Conservation (phyloP, 2,797 vertebrate species). For the Steatocranus sp. region DNA sequence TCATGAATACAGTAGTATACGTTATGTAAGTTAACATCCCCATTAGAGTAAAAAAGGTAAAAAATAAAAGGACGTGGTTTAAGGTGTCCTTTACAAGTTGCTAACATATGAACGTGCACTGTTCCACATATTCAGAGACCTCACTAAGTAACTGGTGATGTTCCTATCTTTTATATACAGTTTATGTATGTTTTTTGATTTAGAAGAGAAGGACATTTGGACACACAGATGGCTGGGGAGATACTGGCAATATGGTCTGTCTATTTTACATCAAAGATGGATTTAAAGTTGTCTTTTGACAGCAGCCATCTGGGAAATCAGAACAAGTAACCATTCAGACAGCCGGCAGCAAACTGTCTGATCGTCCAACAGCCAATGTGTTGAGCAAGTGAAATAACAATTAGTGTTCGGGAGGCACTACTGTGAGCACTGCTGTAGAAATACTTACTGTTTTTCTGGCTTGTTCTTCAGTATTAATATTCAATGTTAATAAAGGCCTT, state of each 20-base stretch:
- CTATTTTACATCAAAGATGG: neutral
- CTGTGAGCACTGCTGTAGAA: neutral
- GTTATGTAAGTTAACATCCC: neutral
- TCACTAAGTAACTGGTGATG: neutral
- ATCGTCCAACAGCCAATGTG: neutral
- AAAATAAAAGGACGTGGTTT: neutral
- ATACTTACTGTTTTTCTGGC: neutral
- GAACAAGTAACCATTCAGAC: neutral
- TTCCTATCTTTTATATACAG: neutral
- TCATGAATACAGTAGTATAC: fast-evolving
- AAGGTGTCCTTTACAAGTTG: neutral
- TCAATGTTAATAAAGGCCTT: neutral
- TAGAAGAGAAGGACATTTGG: neutral
- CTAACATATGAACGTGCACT: neutral
- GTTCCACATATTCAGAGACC: neutral
- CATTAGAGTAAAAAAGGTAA: neutral
- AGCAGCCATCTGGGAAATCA: neutral
- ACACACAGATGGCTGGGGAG: neutral
- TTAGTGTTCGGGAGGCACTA: neutral
- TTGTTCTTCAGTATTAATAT: neutral
- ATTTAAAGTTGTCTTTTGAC: neutral
- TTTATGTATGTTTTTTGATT: neutral
- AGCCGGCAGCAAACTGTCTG: neutral
- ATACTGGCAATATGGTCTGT: neutral
- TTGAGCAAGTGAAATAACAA: neutral